These are phyloP conservation scores for Zophobas morio DNA, from an alignment of 1,140 invertebrate genomes.

Conservation along the genomic window DNA sequence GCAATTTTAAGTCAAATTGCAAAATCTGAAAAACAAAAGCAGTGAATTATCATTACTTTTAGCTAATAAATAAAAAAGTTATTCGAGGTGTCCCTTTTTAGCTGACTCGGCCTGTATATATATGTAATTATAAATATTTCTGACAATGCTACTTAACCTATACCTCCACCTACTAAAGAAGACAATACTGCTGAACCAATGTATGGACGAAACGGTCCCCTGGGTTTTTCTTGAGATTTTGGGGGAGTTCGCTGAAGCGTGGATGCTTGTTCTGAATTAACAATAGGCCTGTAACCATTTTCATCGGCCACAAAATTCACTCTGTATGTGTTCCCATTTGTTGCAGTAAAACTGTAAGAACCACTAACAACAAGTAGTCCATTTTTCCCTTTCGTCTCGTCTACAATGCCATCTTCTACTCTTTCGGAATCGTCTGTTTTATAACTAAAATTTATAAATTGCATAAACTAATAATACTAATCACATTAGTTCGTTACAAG, in stretches of 20 bases:
- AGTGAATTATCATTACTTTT: no score
- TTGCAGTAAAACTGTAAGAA: constrained; percentile 19
- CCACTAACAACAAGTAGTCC: constrained; percentile 17
- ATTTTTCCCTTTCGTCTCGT: not conserved
- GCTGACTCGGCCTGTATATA: no score
- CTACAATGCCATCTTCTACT: not conserved
- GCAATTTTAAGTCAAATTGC: no score
- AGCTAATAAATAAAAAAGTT: no score
- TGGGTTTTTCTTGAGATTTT: not conserved
- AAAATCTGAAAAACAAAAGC: no score
- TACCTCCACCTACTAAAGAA: no score
- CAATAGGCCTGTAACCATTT: constrained; percentile 11
- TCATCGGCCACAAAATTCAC: constrained; percentile 17
- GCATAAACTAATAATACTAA: not conserved
- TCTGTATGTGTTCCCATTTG: constrained; percentile 10
- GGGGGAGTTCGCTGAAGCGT: not conserved
- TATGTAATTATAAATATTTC: no score
- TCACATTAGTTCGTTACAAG: not conserved
- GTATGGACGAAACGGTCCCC: no score
- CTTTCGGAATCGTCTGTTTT: constrained; percentile 10
- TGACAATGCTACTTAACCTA: no score
- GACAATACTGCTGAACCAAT: no score
- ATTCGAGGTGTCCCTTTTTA: no score
- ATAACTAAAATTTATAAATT: constrained; percentile 10
- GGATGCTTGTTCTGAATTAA: not conserved